These are phyloP conservation scores for Drosophila lacicola DNA, from an alignment of 2,888 invertebrate species.

Conservation along the genomic window DNA sequence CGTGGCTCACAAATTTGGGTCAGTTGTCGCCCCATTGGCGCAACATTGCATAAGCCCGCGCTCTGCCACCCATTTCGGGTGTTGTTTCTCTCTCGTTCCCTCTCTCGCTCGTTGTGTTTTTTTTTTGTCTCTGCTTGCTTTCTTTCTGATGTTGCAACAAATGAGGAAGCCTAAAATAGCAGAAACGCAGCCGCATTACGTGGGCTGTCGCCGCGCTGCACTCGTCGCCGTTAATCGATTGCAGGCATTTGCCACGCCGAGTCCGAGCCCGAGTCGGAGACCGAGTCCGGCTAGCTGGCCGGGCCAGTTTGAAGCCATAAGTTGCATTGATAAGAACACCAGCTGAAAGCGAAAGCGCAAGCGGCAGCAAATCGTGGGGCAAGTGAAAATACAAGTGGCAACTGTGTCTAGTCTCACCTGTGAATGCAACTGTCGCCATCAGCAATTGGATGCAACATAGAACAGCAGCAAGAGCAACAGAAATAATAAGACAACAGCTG, in stretches of 20 bases:
- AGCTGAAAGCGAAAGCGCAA: slow-evolving; percentile 25
- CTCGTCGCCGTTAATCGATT: slow-evolving; percentile 52
- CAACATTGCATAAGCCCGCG: slow-evolving; percentile 50
- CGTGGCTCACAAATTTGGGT: slow-evolving; percentile 49
- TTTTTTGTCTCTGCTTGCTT: background rate
- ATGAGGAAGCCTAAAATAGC: slow-evolving; percentile 79
- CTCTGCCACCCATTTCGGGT: slow-evolving; percentile 45
- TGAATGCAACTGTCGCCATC: slow-evolving; percentile 8
- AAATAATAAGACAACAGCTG: slow-evolving; percentile 17
- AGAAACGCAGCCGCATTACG: slow-evolving; percentile 59
- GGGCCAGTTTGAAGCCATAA: slow-evolving; percentile 72
- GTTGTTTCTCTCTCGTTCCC: slow-evolving; percentile 2
- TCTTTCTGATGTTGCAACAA: slow-evolving; percentile 56
- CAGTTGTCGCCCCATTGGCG: slow-evolving; percentile 55
- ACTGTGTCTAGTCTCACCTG: slow-evolving; percentile 21
- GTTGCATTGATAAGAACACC: slow-evolving; percentile 72
- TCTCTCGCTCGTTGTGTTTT: background rate
- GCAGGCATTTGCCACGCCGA: slow-evolving; percentile 31
- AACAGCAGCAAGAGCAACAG: slow-evolving; percentile 11
- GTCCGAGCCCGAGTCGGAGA: slow-evolving; percentile 17
- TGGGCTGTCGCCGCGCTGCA: slow-evolving; percentile 35
- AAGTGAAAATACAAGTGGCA: slow-evolving; percentile 38
- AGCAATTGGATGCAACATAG: slow-evolving; percentile 13
- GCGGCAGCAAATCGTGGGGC: slow-evolving; percentile 27
- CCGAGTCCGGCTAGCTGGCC: slow-evolving; percentile 41